These are phyloP conservation scores for Sycophila sp. DNA, from an alignment of 1,140 invertebrate genomes.

Conservation along the genomic window DNA sequence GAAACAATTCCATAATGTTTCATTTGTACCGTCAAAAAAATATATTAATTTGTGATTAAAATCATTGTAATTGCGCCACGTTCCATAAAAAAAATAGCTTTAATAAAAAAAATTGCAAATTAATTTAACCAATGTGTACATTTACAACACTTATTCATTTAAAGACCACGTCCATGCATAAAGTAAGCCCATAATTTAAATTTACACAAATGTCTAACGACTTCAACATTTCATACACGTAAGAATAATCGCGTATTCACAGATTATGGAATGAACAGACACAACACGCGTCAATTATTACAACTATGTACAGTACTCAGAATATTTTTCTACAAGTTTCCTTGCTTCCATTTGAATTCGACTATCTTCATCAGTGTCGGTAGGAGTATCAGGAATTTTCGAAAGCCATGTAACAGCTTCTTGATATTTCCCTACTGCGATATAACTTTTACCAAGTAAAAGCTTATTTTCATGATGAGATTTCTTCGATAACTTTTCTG, in stretches of 20 bases:
- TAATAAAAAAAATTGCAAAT: too few relatives aligned
- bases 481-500: slow-evolving; percentile 70
- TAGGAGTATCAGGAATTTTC: slow-evolving; percentile 60
- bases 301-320: slow-evolving; percentile 47
- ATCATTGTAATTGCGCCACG: background rate
- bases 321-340: slow-evolving; percentile 52
- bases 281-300: slow-evolving; percentile 13
- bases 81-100: background rate
- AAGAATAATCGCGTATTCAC: slow-evolving; percentile 36
- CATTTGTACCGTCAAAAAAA: background rate
- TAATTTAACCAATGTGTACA: slow-evolving; percentile 1
- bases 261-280: slow-evolving; percentile 37
- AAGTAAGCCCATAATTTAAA: background rate
- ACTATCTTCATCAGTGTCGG: slow-evolving; percentile 63
- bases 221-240: background rate
- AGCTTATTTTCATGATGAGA: slow-evolving; percentile 79
- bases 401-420: slow-evolving; percentile 71
- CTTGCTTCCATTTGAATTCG: slow-evolving; percentile 51
- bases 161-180: background rate
- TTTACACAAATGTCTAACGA: background rate
- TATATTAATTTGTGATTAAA: background rate
- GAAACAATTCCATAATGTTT: too few relatives aligned
- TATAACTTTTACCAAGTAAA: slow-evolving; percentile 76
- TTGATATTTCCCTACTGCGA: slow-evolving; percentile 67
- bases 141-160: background rate